A percentile compares a stretch with the other conserved stretches of the same genome.
phyloP scores from a whole-genome alignment of 1,140 invertebrate species.

The Tetraneura akinire region DNA sequence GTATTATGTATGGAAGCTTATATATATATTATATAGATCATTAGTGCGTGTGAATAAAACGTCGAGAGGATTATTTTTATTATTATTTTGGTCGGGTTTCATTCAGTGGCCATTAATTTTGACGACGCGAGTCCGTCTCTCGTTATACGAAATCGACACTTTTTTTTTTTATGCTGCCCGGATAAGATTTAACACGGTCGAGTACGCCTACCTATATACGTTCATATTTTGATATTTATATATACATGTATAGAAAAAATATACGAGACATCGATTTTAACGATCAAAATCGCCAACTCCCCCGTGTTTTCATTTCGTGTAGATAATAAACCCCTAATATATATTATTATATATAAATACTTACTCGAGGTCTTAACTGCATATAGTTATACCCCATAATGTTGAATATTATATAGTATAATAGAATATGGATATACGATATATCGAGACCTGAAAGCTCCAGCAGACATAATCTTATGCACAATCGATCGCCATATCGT shows the following conservation, averaged over 20 bases:
- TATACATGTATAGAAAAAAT: not conserved
- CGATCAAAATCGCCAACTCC: no score
- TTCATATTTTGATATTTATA: not conserved
- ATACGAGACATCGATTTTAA: not conserved
- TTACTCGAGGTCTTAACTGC: no score
- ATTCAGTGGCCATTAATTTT: conserved; percentile 30
- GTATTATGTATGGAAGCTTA: not conserved
- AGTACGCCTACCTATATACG: not conserved
- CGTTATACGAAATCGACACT: conserved; percentile 14
- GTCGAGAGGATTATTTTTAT: no score
- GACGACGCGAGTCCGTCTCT: not conserved
- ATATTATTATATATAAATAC: no score
- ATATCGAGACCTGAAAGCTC: no score
- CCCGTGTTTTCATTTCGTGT: no score
- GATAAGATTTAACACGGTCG: not conserved
- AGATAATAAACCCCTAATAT: no score
- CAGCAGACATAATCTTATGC: no score
- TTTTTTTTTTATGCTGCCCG: not conserved
- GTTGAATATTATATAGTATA: no score
- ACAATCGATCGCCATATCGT: no score
- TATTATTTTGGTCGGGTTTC: conserved; percentile 7
- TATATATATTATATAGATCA: not conserved
- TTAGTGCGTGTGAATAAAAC: conserved; percentile 38
- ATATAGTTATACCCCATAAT: no score
- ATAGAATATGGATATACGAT: no score